Base-by-base conservation (phyloP, 2,797 vertebrate genomes). In the Tiaroga cobitis region DNA sequence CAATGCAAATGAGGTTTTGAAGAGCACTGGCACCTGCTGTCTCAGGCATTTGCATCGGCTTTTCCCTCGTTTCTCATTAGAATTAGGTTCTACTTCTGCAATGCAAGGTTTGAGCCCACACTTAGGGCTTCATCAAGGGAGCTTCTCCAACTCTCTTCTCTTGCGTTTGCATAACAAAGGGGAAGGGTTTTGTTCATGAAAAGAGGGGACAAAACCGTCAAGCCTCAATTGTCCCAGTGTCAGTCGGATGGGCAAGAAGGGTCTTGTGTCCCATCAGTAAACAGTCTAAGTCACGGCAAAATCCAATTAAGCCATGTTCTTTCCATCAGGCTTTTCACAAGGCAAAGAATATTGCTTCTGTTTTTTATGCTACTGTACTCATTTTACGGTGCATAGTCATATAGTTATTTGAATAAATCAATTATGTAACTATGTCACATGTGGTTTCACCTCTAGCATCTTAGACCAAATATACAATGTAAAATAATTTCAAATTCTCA, bases 1-100 rank as follows among this genome's bases (percentile, higher is more conserved):
- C 94, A 95, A 94, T 95, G 94, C 93, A 95, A 94, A 95, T 94
- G 1, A 89, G 90, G 82, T 88, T 90, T 83, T 91, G 89, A 88
- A 87, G 91, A 91, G 90, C 93, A 91, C 90, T 91, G 91, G 94
- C 95, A 96, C 95, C 95, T 95, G 95, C 94, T 95, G 93, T 93
- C 92, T 89, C 84, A 88, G 81, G 90, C 92, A 92, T 92, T 92
- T 90, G 91, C 92, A 90, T 91, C 84, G 81, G 82, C 86, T 88
- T 86, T 87, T 89, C 78, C 78, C 80, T 90, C 85, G 54, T 84
- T 85, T 77, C 82, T 93, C 89, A 90, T 90, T 85, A 92, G 89
- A 92, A 93, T 92, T 56, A 89, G 88, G 91, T 77, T 92, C 87
- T 85, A 89, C 89, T 93, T 92, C 59, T 85, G 41, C 61, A 43